A percentile compares a stretch with the other conserved stretches of the same genome.
Evolutionary conservation across 1,140 invertebrate genomes (phyloP).

Genomic region (Drosophila oshimai): DNA sequence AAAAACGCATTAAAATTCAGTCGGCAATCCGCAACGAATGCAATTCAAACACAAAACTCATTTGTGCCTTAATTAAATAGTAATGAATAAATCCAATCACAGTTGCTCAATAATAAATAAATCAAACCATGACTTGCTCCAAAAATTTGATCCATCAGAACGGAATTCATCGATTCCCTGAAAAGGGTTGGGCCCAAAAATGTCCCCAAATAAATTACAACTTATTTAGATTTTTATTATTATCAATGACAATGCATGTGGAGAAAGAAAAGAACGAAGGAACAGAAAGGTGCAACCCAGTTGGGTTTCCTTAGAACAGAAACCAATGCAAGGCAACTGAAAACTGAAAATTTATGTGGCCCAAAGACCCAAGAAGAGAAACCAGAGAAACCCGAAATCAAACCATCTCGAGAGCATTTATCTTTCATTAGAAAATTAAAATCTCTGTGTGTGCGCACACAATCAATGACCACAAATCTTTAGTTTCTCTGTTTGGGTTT

Average conservation of each 20-base stretch:
- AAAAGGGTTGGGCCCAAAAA: slow-evolving; percentile 23
- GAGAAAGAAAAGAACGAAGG: slow-evolving; percentile 3
- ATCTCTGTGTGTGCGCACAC: slow-evolving; percentile 66
- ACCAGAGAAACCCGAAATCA: slow-evolving; percentile 34
- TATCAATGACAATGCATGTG: slow-evolving; percentile 52
- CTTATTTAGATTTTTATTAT: slow-evolving; percentile 75
- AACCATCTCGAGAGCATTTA: slow-evolving; percentile 59
- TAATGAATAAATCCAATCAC: slow-evolving; percentile 45
- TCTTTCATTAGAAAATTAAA: slow-evolving; percentile 79
- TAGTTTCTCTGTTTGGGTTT: slow-evolving; percentile 28
- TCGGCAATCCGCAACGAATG: slow-evolving; percentile 15
- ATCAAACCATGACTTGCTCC: slow-evolving; percentile 27
- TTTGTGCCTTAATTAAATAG: slow-evolving; percentile 62
- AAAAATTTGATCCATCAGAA: slow-evolving; percentile 50
- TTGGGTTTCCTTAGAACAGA: slow-evolving; percentile 52
- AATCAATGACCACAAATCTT: slow-evolving; percentile 79
- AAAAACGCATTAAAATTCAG: slow-evolving; percentile 37
- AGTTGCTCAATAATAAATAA: slow-evolving; percentile 49
- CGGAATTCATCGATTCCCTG: slow-evolving; percentile 3
- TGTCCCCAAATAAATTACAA: slow-evolving; percentile 63
- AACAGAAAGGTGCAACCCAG: slow-evolving; percentile 56
- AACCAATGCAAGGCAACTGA: slow-evolving; percentile 53
- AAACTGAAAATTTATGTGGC: slow-evolving; percentile 67
- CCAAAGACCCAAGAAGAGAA: slow-evolving; percentile 10
- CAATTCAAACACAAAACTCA: slow-evolving; percentile 26